phyloP scores from a whole-genome alignment of 2,113 vertebrate genomes.

The Gasterosteus nipponicus region DNA sequence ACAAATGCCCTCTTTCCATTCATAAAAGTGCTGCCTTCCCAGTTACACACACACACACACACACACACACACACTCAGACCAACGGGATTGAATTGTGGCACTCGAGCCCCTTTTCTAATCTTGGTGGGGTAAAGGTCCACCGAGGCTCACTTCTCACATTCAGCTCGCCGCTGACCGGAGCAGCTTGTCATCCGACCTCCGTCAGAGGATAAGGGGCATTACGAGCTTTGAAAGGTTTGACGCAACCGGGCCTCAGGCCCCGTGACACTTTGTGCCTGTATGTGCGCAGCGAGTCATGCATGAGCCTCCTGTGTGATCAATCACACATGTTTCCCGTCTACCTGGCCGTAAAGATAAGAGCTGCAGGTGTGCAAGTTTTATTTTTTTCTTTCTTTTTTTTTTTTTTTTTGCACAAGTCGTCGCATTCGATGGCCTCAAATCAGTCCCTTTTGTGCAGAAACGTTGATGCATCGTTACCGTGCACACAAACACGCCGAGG shows the following conservation, averaged over 20 bases:
- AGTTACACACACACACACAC: conserved; percentile 20
- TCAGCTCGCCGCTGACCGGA: conserved; percentile 76
- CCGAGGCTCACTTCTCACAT: conserved; percentile 58
- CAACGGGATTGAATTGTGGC: conserved; percentile 24
- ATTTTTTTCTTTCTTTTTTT: not conserved
- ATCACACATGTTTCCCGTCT: conserved; percentile 28
- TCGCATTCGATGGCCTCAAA: not conserved
- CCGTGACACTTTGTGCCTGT: conserved; percentile 67
- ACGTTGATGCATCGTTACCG: not conserved
- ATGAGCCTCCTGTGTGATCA: conserved; percentile 37
- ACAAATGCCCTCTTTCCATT: conserved; percentile 78
- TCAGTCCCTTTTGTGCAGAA: not conserved
- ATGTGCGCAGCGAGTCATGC: conserved; percentile 58
- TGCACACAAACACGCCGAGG: not conserved
- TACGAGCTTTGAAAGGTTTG: conserved; percentile 84
- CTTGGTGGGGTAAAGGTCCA: conserved; percentile 58
- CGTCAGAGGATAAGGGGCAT: conserved; percentile 84
- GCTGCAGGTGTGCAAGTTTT: not conserved
- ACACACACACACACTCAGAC: conserved; percentile 23
- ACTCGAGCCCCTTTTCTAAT: conserved; percentile 51
- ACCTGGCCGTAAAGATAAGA: conserved; percentile 10
- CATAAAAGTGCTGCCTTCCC: conserved; percentile 70
- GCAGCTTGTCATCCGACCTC: conserved; percentile 82
- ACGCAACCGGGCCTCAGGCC: conserved; percentile 72
- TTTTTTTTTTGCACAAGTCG: not conserved